Evolutionary conservation across 2,113 vertebrate species (phyloP).

Genomic region (Sarotherodon lohbergeri): DNA sequence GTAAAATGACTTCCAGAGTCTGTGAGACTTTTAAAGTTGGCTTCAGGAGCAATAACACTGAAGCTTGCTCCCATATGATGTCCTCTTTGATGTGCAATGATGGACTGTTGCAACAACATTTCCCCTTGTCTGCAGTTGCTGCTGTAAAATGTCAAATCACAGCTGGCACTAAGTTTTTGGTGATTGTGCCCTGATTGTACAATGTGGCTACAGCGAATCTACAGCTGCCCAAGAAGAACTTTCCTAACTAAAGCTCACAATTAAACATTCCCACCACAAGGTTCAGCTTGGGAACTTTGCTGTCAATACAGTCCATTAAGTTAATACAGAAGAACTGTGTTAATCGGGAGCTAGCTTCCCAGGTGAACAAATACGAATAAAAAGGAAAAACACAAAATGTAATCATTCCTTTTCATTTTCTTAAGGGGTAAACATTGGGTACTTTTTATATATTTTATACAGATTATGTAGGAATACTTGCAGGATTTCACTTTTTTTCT

Average conservation of each 20-base stretch:
- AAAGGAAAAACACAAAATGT: background rate
- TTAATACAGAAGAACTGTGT: background rate
- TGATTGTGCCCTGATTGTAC: background rate
- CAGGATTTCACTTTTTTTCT: background rate
- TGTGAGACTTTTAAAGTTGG: slow-evolving; percentile 28
- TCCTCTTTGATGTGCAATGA: slow-evolving; percentile 24
- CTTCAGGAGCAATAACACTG: slow-evolving; percentile 28
- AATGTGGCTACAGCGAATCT: background rate
- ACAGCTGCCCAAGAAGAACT: background rate
- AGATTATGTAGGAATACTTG: background rate
- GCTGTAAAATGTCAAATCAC: slow-evolving; percentile 11
- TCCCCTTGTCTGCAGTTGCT: background rate
- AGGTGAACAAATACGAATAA: background rate
- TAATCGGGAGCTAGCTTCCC: background rate
- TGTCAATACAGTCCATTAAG: background rate
- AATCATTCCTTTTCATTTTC: background rate
- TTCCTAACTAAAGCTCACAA: background rate
- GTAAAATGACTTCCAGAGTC: slow-evolving; percentile 57
- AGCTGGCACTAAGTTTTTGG: background rate
- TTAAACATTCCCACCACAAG: background rate
- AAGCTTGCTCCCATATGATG: slow-evolving; percentile 12
- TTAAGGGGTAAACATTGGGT: background rate
- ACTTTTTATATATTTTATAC: background rate
- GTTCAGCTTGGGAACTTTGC: background rate
- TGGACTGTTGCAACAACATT: slow-evolving; percentile 19